A percentile compares a stretch with the other conserved stretches of the same genome.
These are phyloP conservation scores for Periophthalmodon schlosseri DNA, from an alignment of 2,113 vertebrate genomes.

Conservation along the genomic window DNA sequence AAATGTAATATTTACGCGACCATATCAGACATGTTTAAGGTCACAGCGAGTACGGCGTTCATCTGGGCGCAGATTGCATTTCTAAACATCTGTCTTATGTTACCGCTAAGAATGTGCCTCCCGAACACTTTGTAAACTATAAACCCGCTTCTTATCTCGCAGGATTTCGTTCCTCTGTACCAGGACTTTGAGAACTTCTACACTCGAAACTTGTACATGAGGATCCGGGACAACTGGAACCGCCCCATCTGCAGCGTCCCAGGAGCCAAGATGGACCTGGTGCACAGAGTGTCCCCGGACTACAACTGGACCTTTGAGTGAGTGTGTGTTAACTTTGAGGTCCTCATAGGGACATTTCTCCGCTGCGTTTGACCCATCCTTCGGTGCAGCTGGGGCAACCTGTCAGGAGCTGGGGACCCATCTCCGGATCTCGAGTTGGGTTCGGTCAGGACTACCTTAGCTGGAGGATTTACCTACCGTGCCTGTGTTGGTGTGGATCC, in stretches of 20 bases:
- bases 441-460: too few species aligned
- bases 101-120: neutral
- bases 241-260: constrained; percentile 92
- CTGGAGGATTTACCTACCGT: too few species aligned
- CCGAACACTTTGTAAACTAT: neutral
- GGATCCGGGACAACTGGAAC: constrained; percentile 97
- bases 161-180: constrained; percentile 97
- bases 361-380: too few species aligned
- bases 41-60: neutral
- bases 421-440: too few species aligned
- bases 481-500: too few species aligned
- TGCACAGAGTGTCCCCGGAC: constrained; percentile 87
- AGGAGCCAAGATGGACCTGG: constrained; percentile 89
- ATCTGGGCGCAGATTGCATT: neutral
- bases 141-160: constrained; percentile 14
- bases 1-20: neutral
- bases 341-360: too few species aligned
- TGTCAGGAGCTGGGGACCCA: too few species aligned
- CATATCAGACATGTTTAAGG: neutral
- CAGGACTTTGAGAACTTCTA: constrained; percentile 99
- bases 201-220: constrained; percentile 95
- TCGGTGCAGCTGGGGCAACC: too few species aligned
- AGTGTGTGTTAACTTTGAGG: constrained; percentile 62
- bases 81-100: neutral
- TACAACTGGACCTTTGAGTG: constrained; percentile 97